Evolutionary conservation across 2,113 vertebrate species (phyloP), one percentile per base, ranked within the genome.

Genomic region (Percina caprodes): DNA sequence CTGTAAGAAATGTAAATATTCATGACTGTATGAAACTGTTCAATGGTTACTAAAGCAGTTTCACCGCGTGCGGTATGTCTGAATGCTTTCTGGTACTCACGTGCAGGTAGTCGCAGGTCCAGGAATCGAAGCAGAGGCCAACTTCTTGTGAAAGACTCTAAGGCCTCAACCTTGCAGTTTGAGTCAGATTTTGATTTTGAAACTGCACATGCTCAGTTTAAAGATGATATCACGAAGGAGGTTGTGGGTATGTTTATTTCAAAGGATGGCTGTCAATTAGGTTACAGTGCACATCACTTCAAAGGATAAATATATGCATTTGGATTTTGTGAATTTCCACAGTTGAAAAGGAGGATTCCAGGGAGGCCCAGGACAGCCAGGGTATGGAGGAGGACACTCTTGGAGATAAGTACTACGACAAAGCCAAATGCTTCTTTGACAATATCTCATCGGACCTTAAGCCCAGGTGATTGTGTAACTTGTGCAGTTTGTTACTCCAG

Each of bases 141-240:
- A 55, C 97, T 96, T 83, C 95, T 97, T 3, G 97, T 97, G 13
- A 89, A 96, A 46, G 93, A 92, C 51, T 89, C 94, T 8, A 99
- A 98, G 89, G 94, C 97, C 45, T 97, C 92, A 8, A 96, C 96
- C 1, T 94, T 99, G 85, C 97, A 97, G 91, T 99, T 99, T 90
- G 98, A 99, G 88, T 96, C 97, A 0, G 98, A 99, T 92, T 99
- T 99, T 93, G 98, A 99, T 84, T 99, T 99, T 92, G 98, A 99
- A 95, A 97, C 95, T 10, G 98, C 98, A 75, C 99, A 99, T 69
- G 98, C 98, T 77, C 97, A 98, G 80, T 99, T 99, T 93, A 98
- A 97, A 80, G 96, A 99, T 68, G 97, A 98, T 24, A 95, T 99
- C 16, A 96, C 96, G 73, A 98, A 97, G 87, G 97, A 97, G 77